These are phyloP conservation scores for Spea multiplicata DNA, from an alignment of 2,113 vertebrate genomes.

Conservation along the genomic window DNA sequence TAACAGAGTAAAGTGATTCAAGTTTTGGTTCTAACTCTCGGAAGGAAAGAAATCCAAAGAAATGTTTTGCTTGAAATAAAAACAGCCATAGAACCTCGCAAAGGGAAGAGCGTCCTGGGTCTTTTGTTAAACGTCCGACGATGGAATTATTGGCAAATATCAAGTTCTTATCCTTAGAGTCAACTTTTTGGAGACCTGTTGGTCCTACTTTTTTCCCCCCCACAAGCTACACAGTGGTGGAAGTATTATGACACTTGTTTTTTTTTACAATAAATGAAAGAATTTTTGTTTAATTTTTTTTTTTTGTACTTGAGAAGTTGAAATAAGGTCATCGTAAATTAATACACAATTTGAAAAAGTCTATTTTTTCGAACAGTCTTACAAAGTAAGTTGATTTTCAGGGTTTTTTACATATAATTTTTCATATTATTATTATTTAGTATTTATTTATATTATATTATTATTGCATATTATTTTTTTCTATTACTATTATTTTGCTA, in stretches of 20 bases:
- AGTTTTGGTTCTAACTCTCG: not conserved
- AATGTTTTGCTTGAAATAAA: not conserved
- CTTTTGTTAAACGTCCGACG: not conserved
- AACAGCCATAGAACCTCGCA: not conserved
- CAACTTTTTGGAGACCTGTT: conserved; percentile 25
- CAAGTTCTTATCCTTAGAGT: not conserved
- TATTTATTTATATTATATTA: no score
- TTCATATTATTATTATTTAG: no score
- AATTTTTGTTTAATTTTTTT: not conserved
- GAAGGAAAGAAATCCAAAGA: not conserved
- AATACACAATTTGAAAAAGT: no score
- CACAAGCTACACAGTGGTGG: conserved; percentile 22
- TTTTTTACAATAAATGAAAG: conserved; percentile 33
- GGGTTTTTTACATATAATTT: no score
- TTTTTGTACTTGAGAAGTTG: not conserved
- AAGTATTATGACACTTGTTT: conserved; percentile 15
- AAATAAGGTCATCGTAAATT: no score
- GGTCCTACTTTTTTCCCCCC: conserved; percentile 17
- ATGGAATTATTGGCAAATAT: conserved; percentile 13
- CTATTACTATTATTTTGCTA: no score
- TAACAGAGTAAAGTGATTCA: conserved; percentile 1
- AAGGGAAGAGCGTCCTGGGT: not conserved
- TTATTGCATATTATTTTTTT: no score
- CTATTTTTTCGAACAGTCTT: no score
- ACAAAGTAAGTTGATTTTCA: no score